Base-by-base conservation (phyloP, 1,140 invertebrate genomes). In the Galleria mellonella region DNA sequence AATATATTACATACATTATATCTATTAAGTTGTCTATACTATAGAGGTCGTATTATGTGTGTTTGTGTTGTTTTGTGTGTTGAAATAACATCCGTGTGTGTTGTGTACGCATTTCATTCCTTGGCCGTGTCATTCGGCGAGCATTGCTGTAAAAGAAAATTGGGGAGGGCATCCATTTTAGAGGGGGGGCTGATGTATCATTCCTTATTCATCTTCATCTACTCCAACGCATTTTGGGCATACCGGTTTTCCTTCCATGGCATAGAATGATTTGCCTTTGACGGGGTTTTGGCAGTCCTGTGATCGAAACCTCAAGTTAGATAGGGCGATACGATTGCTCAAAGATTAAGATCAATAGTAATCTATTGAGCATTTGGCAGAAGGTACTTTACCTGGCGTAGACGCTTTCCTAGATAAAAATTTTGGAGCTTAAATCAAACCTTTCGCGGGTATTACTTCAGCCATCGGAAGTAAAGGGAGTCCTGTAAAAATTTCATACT, bases 261-360 rank as follows among this genome's bases (percentile, higher is more conserved):
- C 96, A 87, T 98, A 98, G 89, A 98, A 98, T 43, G 95, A 96
- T 82, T 96, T 96, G 61, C 96, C 96, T 74, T 94, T 92, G 44
- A 98, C 95, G 38, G 95, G 87, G 66, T 92, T 90, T 87, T 96
- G 95, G 89, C 97, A 98, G 85, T 98, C 97, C 96, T 98, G 89
- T 58, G 53, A 72, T 38, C 27, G 39, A 64, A 69, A 68, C 17
- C 39, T 45, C 30, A 37, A 8, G 55, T 51, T 53, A 57, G 47
- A 50, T 29, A 37, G 0, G 8, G 11, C n/a, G 35, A 23, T 28
- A 31, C 43, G 47, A 39, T 36, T 23, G 8, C 44, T 47, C 42
- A 43, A 42, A 35, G 30, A 32, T 40, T 37, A 9, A 12, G 29
- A 33, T 2, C 32, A 33, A 35, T 33, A 11, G 41, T 5, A 38